phyloP scores from a whole-genome alignment of 2,797 vertebrate genomes.

The Heteromormyrus szaboi region DNA sequence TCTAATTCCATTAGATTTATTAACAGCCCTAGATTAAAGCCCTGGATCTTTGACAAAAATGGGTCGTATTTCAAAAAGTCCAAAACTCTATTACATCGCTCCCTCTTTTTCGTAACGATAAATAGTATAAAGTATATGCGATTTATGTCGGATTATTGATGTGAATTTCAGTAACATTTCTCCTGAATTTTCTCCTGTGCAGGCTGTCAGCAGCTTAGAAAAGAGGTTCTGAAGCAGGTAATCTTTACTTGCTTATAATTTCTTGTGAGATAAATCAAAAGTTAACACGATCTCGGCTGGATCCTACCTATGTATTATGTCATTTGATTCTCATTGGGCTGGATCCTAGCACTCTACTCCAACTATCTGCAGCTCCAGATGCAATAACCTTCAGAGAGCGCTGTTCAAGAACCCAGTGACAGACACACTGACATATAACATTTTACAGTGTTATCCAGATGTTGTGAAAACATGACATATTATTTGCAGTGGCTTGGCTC shows the following conservation, averaged over 20 bases:
- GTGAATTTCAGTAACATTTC: slow-evolving; percentile 8
- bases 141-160: neutral
- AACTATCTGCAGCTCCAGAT: neutral
- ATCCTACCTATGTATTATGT: neutral
- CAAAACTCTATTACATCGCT: neutral
- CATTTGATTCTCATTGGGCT: neutral
- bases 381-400: neutral
- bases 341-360: neutral
- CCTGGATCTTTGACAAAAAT: neutral
- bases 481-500: neutral
- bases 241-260: slow-evolving; percentile 34
- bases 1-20: slow-evolving; percentile 40
- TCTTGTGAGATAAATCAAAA: slow-evolving; percentile 50
- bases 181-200: neutral
- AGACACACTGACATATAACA: neutral
- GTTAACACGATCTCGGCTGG: slow-evolving; percentile 30
- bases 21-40: neutral
- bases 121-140: neutral
- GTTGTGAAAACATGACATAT: slow-evolving; percentile 11
- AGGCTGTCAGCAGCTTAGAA: neutral
- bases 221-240: slow-evolving; percentile 4
- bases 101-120: neutral
- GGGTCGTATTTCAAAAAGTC: neutral
- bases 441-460: neutral
- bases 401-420: neutral